These are phyloP conservation scores for Euwallacea fornicatus DNA, from an alignment of 1,140 invertebrate species.

Conservation along the genomic window DNA sequence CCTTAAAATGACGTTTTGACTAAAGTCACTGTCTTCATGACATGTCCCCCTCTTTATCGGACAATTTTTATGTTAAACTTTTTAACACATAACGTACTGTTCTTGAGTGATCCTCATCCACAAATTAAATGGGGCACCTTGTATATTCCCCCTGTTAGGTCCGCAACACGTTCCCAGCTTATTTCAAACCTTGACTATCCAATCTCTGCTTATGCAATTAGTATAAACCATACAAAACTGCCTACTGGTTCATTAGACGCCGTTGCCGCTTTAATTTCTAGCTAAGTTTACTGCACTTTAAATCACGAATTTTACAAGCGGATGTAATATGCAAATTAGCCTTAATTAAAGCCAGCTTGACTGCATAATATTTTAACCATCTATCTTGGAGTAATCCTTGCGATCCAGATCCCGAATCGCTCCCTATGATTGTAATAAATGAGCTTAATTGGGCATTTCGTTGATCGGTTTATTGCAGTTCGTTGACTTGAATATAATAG, in stretches of 20 bases:
- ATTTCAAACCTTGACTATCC: too few species aligned
- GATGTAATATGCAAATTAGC: conserved; percentile 15
- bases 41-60: too few species aligned
- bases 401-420: background rate
- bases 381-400: background rate
- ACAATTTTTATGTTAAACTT: too few species aligned
- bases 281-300: conserved; percentile 13
- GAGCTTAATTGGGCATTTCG: background rate
- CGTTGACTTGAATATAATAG: background rate
- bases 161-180: too few species aligned
- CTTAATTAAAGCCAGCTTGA: conserved; percentile 11
- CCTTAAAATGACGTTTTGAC: too few species aligned
- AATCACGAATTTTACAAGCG: conserved; percentile 14
- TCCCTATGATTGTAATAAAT: background rate
- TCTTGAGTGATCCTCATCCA: too few species aligned
- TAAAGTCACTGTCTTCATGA: too few species aligned
- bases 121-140: too few species aligned
- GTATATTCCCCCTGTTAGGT: too few species aligned
- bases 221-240: background rate
- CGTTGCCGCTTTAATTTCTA: conserved; percentile 7
- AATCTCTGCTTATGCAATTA: too few species aligned
- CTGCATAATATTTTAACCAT: conserved; percentile 2
- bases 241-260: conserved; percentile 13
- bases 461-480: conserved; percentile 5
- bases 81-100: too few species aligned